Conservation (phyloP, 2,113 vertebrate genomes). For the Pogona vitticeps region DNA sequence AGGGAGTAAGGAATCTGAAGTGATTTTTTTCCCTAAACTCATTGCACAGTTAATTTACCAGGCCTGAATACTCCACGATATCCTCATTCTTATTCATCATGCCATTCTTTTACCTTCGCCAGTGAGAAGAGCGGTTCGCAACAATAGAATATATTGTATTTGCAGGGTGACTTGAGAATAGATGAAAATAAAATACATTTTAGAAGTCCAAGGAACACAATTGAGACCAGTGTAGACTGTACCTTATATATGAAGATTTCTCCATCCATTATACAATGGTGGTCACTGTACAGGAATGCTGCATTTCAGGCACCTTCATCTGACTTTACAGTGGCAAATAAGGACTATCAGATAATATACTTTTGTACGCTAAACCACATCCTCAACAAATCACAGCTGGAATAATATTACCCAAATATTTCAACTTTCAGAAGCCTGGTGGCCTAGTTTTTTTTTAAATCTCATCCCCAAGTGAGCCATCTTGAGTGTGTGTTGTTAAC, state of each 20-base stretch:
- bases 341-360: not conserved
- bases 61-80: too few relatives aligned
- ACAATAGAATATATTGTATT: not conserved
- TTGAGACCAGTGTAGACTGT: not conserved
- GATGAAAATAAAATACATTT: too few relatives aligned
- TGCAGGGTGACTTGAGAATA: not conserved
- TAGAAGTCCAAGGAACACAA: not conserved
- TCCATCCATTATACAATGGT: not conserved
- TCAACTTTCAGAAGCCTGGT: slow-evolving; percentile 38
- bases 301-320: too few relatives aligned
- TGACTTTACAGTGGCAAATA: too few relatives aligned
- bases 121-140: not conserved
- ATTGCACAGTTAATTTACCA: too few relatives aligned
- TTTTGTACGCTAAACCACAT: slow-evolving; percentile 5
- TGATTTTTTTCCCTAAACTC: too few relatives aligned
- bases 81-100: not conserved
- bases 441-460: slow-evolving; percentile 45
- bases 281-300: not conserved
- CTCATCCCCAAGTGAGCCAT: slow-evolving; percentile 37
- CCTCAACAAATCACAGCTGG: not conserved
- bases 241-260: not conserved
- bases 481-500: slow-evolving; percentile 48
- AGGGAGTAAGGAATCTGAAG: not conserved
- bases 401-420: slow-evolving; percentile 35
- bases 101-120: not conserved